Evolutionary conservation across 1,140 invertebrate genomes (phyloP).

Genomic region (Anoplophora glabripennis): DNA sequence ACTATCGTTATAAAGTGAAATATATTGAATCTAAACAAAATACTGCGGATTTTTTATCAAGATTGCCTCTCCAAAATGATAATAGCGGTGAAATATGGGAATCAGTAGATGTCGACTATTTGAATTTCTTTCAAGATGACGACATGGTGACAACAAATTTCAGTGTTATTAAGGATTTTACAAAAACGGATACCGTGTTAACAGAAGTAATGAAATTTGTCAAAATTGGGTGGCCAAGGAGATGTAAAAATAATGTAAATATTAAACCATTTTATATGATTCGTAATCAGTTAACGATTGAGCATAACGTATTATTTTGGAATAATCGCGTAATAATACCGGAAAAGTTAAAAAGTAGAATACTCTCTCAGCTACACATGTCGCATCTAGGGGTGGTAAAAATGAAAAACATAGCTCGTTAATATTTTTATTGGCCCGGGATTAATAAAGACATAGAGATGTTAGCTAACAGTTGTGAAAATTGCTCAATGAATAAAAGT

Average conservation of each 20-base stretch:
- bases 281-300: too few species aligned
- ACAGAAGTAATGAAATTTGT: too few species aligned
- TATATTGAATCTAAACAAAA: slow-evolving; percentile 12
- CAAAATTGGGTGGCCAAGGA: too few species aligned
- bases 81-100: neutral
- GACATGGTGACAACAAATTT: too few species aligned
- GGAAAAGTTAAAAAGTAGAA: slow-evolving; percentile 3
- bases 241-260: too few species aligned
- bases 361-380: slow-evolving; percentile 3
- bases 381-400: slow-evolving; percentile 17
- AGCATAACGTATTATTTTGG: slow-evolving; percentile 4
- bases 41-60: slow-evolving; percentile 10
- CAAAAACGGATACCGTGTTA: too few species aligned
- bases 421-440: slow-evolving; percentile 10
- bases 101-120: neutral
- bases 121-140: neutral
- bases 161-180: too few species aligned
- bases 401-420: slow-evolving; percentile 16
- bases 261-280: too few species aligned
- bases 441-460: slow-evolving; percentile 15
- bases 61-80: neutral
- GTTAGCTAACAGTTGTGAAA: slow-evolving; percentile 8
- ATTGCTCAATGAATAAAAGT: slow-evolving; percentile 4
- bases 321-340: slow-evolving; percentile 6
- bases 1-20: neutral